These are phyloP conservation scores for Siniperca scherzeri DNA, from an alignment of 2,797 vertebrate species.

Conservation along the genomic window DNA sequence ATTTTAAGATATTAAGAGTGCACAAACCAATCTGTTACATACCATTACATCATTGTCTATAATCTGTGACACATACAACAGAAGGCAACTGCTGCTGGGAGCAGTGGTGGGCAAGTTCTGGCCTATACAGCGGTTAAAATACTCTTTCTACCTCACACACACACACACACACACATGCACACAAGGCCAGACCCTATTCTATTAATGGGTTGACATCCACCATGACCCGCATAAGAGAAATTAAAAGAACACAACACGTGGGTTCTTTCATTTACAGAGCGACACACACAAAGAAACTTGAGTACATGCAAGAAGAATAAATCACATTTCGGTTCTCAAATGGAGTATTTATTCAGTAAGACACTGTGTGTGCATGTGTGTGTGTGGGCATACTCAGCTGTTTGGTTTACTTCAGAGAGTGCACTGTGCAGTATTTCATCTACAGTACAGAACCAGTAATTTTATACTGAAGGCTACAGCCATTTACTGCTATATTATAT, in stretches of 20 bases:
- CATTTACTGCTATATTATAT: constrained; percentile 45
- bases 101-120: constrained; percentile 15
- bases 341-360: constrained; percentile 42
- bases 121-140: neutral
- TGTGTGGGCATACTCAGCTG: constrained; percentile 7
- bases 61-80: constrained; percentile 24
- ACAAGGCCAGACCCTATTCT: constrained; percentile 7
- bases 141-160: constrained; percentile 13
- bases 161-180: neutral
- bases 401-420: constrained; percentile 38
- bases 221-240: constrained; percentile 21
- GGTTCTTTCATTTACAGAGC: constrained; percentile 7
- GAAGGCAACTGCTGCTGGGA: constrained; percentile 4
- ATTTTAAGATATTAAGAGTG: constrained; percentile 6
- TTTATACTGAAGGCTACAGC: constrained; percentile 46
- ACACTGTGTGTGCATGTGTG: constrained; percentile 15
- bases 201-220: constrained; percentile 29
- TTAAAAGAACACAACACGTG: neutral
- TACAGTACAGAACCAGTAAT: constrained; percentile 39
- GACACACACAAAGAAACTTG: neutral
- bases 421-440: constrained; percentile 52
- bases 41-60: constrained; percentile 36
- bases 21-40: constrained; percentile 32
- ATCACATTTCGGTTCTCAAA: constrained; percentile 41
- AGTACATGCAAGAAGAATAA: constrained; percentile 24